Evolutionary conservation across 2,888 invertebrate species (phyloP), one percentile per base, ranked within the genome.

Genomic region (Lycocerus yunnanus): DNA sequence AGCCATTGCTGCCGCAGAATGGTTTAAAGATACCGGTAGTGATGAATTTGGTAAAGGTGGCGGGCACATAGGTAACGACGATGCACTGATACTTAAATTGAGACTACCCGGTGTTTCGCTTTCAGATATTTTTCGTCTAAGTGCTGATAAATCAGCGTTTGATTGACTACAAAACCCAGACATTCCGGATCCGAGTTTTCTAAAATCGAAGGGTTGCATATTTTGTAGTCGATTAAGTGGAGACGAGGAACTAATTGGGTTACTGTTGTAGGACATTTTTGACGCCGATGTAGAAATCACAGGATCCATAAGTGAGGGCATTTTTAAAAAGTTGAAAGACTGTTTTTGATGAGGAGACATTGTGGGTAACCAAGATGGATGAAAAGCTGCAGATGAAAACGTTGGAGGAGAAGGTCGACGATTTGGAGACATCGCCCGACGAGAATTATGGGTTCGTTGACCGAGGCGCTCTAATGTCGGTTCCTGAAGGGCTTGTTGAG

Each of bases 121-220:
- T 75, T 90, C 88, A 74, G 90, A 90, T 79, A 89, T 89, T 79
- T 90, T 89, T 82, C 89, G 85, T 21, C 89, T 88, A 71, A 85
- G 86, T 69, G 83, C 83, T 15, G 83, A 79, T 21, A 82, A 65
- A 69, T 85, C 85, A 68, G 85, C 83, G 79, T 85, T 81, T 63
- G 88, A 85, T 79, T 88, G 84, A 88, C 82, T 89, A 87, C 87
- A 87, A 81, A 89, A 88, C 83, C 92, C 89, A 77, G 91, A 90
- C 3, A 90, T 83, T 8, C 90, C 90, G 79, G 92, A 91, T 75
- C 93, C 92, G 71, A 94, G 88, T 84, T 95, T 95, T 24, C 97
- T 92, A 84, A 95, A 97, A 86, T 97, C 97, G 85, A 97, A 97
- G 0, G 97, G 97, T 84, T 97, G 97, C 97, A 98, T 97, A 83